phyloP scores from a whole-genome alignment of 2,797 vertebrate species.

The Bufotes viridis region DNA sequence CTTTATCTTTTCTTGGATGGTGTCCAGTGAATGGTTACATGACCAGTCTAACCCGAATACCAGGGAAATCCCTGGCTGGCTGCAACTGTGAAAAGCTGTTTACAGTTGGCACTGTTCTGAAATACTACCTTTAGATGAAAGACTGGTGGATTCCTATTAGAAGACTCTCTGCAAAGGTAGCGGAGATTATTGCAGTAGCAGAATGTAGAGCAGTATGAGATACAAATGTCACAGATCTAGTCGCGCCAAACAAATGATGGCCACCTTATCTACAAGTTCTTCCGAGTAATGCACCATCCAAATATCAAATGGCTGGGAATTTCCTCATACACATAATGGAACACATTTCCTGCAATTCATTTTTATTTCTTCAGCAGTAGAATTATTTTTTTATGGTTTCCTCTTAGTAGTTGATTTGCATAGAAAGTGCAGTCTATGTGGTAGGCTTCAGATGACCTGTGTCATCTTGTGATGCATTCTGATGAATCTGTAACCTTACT shows the following conservation, averaged over 20 bases:
- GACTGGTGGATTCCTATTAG: slow-evolving; percentile 16
- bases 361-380: not conserved
- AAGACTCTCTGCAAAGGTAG: not conserved
- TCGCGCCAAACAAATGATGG: not conserved
- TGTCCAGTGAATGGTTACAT: slow-evolving; percentile 45
- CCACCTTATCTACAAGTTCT: not conserved
- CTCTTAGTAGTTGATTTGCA: not conserved
- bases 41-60: slow-evolving; percentile 50
- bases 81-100: slow-evolving; percentile 16
- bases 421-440: not conserved
- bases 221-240: slow-evolving; percentile 1
- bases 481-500: not conserved
- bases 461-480: too few relatives aligned
- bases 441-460: too few relatives aligned
- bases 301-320: not conserved
- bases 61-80: slow-evolving; percentile 60
- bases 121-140: slow-evolving; percentile 39
- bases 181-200: not conserved
- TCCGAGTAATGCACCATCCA: not conserved
- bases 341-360: not conserved
- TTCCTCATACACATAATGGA: not conserved
- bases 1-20: slow-evolving; percentile 49
- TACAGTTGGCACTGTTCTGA: slow-evolving; percentile 11
- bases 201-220: not conserved
- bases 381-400: not conserved